Conservation (phyloP, 2,113 vertebrate species). For the Dipodomys ordii region DNA sequence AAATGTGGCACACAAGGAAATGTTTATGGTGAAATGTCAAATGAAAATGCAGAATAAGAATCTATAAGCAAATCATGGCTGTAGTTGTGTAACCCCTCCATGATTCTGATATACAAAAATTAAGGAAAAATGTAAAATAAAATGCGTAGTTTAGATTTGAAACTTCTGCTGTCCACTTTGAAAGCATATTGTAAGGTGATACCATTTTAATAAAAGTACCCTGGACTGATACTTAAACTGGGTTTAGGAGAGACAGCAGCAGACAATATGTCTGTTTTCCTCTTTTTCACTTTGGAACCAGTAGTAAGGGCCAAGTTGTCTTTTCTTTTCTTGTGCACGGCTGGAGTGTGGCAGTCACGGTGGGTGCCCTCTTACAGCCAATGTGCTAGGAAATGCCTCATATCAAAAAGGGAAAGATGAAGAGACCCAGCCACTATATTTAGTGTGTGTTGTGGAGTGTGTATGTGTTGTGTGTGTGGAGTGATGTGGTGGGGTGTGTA, state of each 20-base stretch:
- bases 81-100: neutral
- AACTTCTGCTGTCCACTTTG: neutral
- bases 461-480: no score
- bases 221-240: neutral
- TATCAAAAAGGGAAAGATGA: neutral
- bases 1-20: neutral
- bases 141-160: neutral
- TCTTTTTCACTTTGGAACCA: neutral
- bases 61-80: neutral
- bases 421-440: neutral
- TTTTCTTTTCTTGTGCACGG: neutral
- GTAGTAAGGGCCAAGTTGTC: neutral
- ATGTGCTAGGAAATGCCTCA: conserved; percentile 7
- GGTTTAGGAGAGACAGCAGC: neutral
- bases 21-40: neutral
- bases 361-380: neutral
- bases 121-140: neutral
- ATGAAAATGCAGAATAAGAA: conserved; percentile 1
- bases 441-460: no score
- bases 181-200: neutral
- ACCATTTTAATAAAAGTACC: neutral
- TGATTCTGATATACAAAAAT: neutral
- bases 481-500: neutral
- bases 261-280: neutral
- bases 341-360: neutral